Conservation (phyloP, 2,797 vertebrate species). For the Enteromius paludinosus region DNA sequence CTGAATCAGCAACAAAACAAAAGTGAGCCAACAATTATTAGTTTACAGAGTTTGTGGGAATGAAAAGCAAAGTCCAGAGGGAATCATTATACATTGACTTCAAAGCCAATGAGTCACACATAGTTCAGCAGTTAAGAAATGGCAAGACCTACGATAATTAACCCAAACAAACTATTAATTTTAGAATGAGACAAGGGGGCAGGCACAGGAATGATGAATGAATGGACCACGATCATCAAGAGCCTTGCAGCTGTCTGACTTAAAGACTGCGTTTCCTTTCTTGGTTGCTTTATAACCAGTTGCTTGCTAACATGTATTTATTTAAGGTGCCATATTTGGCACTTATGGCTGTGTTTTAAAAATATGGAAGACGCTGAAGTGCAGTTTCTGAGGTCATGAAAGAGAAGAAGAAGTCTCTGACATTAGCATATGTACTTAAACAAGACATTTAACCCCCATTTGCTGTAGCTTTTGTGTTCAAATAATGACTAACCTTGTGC, state of each 20-base stretch:
- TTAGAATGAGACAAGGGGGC: slow-evolving; percentile 71
- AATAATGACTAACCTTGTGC: not conserved
- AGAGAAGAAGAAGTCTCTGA: not conserved
- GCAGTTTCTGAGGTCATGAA: not conserved
- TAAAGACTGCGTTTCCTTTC: slow-evolving; percentile 2
- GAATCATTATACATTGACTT: slow-evolving; percentile 76
- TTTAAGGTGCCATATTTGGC: not conserved
- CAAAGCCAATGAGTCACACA: slow-evolving; percentile 68
- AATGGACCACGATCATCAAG: slow-evolving; percentile 47
- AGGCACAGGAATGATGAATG: slow-evolving; percentile 70
- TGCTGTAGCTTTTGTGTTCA: not conserved
- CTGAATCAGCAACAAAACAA: slow-evolving; percentile 79
- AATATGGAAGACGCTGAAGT: not conserved
- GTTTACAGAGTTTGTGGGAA: slow-evolving; percentile 66
- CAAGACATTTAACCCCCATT: slow-evolving; percentile 13
- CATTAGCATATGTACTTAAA: not conserved
- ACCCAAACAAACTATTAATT: slow-evolving; percentile 78
- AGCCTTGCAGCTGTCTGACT: slow-evolving; percentile 18
- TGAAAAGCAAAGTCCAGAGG: slow-evolving; percentile 73
- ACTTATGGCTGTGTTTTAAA: not conserved
- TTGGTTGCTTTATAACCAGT: slow-evolving; percentile 20
- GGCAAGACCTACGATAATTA: slow-evolving; percentile 76
- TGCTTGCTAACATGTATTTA: not conserved
- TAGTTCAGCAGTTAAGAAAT: slow-evolving; percentile 73
- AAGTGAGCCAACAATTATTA: slow-evolving; percentile 72